Conservation (phyloP, 2,113 vertebrate genomes). For the Empidonax alnorum region DNA sequence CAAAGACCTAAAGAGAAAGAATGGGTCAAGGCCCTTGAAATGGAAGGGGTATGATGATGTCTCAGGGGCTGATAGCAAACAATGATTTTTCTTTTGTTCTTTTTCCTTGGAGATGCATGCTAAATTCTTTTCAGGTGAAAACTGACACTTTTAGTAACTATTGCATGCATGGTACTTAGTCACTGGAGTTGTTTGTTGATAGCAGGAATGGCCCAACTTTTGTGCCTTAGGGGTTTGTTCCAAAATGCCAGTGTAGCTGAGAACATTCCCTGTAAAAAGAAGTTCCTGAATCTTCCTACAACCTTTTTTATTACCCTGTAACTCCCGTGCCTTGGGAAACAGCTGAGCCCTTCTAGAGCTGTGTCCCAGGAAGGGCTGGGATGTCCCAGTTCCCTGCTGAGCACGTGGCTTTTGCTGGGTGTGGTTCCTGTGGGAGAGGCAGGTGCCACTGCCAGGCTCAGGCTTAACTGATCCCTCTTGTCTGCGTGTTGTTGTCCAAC, state of each 20-base stretch:
- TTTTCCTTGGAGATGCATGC: not conserved
- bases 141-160: not conserved
- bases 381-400: not conserved
- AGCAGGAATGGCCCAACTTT: not conserved
- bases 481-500: not conserved
- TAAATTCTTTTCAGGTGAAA: not conserved
- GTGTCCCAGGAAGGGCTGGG: not conserved
- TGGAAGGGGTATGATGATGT: not conserved
- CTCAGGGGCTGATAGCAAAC: not conserved
- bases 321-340: not conserved
- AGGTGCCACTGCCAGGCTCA: not conserved
- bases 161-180: not conserved
- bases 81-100: not conserved
- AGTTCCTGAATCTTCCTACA: not conserved
- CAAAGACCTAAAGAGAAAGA: not conserved
- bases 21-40: not conserved
- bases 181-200: not conserved
- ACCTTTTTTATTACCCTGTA: not conserved
- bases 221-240: not conserved
- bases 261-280: not conserved
- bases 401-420: not conserved
- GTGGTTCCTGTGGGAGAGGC: not conserved
- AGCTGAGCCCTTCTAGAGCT: not conserved
- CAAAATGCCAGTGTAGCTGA: not conserved
- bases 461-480: not conserved